A percentile compares a stretch with the other conserved stretches of the same genome.
These are phyloP conservation scores for Oscheius sp. DNA, from an alignment of 1,140 invertebrate species.

Conservation along the genomic window DNA sequence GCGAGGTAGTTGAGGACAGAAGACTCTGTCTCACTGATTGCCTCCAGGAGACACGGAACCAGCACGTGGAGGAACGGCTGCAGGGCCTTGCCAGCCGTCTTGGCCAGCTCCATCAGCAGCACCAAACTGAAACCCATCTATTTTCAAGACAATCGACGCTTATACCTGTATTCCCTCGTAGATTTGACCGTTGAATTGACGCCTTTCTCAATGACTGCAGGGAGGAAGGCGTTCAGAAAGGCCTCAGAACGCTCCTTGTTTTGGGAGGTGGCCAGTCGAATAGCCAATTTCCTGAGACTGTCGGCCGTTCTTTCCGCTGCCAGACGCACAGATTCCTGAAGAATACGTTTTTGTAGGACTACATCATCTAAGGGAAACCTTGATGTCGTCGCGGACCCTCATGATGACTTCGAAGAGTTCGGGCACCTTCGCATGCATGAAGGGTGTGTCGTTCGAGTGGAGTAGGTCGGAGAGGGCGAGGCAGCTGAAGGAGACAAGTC, in stretches of 20 bases:
- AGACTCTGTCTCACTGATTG: slow-evolving; percentile 79
- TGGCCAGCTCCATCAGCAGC: slow-evolving; percentile 79
- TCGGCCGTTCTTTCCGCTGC: slow-evolving; percentile 76
- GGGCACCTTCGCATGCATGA: slow-evolving; percentile 66
- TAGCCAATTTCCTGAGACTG: slow-evolving; percentile 73
- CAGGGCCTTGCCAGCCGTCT: slow-evolving; percentile 73
- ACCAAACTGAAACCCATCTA: slow-evolving; percentile 68
- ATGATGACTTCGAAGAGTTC: slow-evolving; percentile 80
- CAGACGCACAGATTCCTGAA: slow-evolving; percentile 70
- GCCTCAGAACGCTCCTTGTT: slow-evolving; percentile 69
- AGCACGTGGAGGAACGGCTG: slow-evolving; percentile 77
- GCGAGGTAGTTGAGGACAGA: slow-evolving; percentile 76
- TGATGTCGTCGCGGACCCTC: slow-evolving; percentile 87
- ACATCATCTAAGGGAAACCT: slow-evolving; percentile 63
- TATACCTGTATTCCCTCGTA: slow-evolving; percentile 14
- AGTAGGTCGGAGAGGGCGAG: slow-evolving; percentile 79
- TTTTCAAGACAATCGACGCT: slow-evolving; percentile 7
- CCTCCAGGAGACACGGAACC: slow-evolving; percentile 78
- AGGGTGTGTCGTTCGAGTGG: slow-evolving; percentile 64
- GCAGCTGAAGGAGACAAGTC: slow-evolving; percentile 65
- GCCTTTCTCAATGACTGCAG: slow-evolving; percentile 75
- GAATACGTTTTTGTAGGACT: slow-evolving; percentile 22
- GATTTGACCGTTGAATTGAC: slow-evolving; percentile 74
- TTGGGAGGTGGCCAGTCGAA: slow-evolving; percentile 11
- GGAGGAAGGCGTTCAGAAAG: slow-evolving; percentile 75